These are phyloP conservation scores for Bugulina stolonifera DNA, from an alignment of 2,888 invertebrate genomes.

Conservation along the genomic window DNA sequence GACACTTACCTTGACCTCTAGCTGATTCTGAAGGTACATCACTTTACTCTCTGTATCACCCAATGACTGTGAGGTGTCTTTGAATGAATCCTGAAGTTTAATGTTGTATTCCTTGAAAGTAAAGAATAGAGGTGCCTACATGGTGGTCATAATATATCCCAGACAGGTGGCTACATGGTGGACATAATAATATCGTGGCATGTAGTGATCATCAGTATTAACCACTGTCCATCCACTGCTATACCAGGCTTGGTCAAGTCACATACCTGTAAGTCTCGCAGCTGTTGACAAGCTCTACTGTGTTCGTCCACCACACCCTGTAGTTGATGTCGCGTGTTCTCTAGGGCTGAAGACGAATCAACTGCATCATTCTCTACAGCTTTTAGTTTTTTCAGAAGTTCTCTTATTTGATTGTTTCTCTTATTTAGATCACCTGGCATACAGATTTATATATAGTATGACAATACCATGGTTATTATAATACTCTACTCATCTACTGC, in stretches of 20 bases:
- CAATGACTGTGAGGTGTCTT: slow-evolving; percentile 35
- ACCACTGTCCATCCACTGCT: no score
- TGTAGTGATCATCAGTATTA: no score
- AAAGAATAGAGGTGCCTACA: no score
- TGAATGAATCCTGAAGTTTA: slow-evolving; percentile 34
- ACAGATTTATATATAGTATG: no score
- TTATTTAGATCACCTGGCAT: slow-evolving; percentile 33
- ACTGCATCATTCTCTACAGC: slow-evolving; percentile 34
- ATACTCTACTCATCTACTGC: no score
- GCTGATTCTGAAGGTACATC: slow-evolving; percentile 38
- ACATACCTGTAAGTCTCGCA: slow-evolving; percentile 35
- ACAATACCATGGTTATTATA: no score
- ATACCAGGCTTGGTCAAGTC: no score
- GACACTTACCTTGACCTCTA: slow-evolving; percentile 39
- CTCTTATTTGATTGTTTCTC: slow-evolving; percentile 35
- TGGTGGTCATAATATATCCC: no score
- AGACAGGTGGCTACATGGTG: no score
- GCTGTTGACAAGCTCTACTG: slow-evolving; percentile 31
- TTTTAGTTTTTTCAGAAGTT: slow-evolving; percentile 34
- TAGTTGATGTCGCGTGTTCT: slow-evolving; percentile 35
- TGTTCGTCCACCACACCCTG: slow-evolving; percentile 34
- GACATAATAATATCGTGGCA: no score
- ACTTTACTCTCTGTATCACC: slow-evolving; percentile 40
- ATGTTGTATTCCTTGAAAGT: slow-evolving; percentile 36
- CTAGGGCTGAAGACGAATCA: slow-evolving; percentile 34